Base-by-base conservation (phyloP, 2,888 invertebrate genomes). In the Agrotis exclamationis region DNA sequence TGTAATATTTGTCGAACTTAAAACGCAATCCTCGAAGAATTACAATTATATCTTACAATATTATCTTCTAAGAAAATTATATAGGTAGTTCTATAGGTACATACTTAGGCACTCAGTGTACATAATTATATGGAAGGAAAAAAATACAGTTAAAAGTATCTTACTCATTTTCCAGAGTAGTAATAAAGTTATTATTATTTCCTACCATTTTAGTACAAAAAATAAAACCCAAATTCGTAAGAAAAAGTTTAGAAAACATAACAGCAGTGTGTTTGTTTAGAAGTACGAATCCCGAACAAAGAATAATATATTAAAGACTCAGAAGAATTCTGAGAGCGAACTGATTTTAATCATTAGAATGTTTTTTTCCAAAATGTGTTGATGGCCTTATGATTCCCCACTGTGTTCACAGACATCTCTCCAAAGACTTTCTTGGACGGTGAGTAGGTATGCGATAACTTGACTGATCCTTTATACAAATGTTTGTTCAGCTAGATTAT, bases 231-330 rank as follows among this genome's bases (percentile, higher is more conserved):
- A 66, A 67, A 80, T 45, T 24, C 16, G 20, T 50, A 45, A 54
- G 57, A 63, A 72, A 51, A 71, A 47, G 13, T 59, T 45, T 28
- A 33, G 11, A 69, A 65, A 76, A 73, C 39, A 63, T 68, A 63
- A 70, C 80, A 85, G 85, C 85, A 85, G 84, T 85, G 78, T 80
- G 85, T 66, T 63, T 48, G 51, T 65, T 53, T 47, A 63, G 50
- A 70, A 65, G 53, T 77, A 65, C 51, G 50, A 70, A 65, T 56
- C 60, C 45, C 45, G 50, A 63, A 76, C 51, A 64, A 20, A 76
- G 66, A 65, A 18, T 48, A 56, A 18, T 45, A 47, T 47, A 48
- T 16, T 13, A 4, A 63, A 65, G 62, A 56, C 54, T 63, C 54
- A 63, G 53, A 64, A 45, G 7, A 63, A 66, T 22, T 56, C 68